Conservation (phyloP, 2,888 invertebrate species). For the Drosophila fulvimacula region DNA sequence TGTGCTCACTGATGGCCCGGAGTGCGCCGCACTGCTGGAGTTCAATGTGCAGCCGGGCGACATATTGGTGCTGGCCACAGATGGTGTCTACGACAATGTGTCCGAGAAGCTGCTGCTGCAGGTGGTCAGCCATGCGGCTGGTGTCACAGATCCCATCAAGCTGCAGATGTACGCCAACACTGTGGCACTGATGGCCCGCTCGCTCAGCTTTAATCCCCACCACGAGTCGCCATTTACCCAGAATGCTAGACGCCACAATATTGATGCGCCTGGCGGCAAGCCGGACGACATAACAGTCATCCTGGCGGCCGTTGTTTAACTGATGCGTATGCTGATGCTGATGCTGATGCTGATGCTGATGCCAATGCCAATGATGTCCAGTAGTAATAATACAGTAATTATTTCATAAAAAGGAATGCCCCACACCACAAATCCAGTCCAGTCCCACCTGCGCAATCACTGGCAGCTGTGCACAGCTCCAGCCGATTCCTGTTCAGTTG, state of each 20-base stretch:
- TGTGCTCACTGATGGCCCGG: slow-evolving; percentile 95
- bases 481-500: slow-evolving; percentile 15
- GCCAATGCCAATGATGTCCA: no score
- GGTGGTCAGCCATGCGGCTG: slow-evolving; percentile 90
- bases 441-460: slow-evolving; percentile 31
- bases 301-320: slow-evolving; percentile 40
- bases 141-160: slow-evolving; percentile 88
- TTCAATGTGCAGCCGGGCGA: slow-evolving; percentile 94
- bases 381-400: background rate
- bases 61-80: slow-evolving; percentile 96
- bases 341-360: background rate
- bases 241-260: slow-evolving; percentile 46
- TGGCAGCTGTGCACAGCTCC: slow-evolving; percentile 36
- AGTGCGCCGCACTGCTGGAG: slow-evolving; percentile 93
- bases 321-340: no score
- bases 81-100: slow-evolving; percentile 99
- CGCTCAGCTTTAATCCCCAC: slow-evolving; percentile 95
- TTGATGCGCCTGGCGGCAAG: slow-evolving; percentile 96
- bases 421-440: background rate
- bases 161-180: slow-evolving; percentile 95
- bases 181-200: slow-evolving; percentile 96
- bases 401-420: background rate
- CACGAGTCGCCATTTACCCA: slow-evolving; percentile 90
- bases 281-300: slow-evolving; percentile 93
- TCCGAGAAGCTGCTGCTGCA: slow-evolving; percentile 94